Conservation (phyloP, 2,113 vertebrate species). For the Pseudois nayaur region DNA sequence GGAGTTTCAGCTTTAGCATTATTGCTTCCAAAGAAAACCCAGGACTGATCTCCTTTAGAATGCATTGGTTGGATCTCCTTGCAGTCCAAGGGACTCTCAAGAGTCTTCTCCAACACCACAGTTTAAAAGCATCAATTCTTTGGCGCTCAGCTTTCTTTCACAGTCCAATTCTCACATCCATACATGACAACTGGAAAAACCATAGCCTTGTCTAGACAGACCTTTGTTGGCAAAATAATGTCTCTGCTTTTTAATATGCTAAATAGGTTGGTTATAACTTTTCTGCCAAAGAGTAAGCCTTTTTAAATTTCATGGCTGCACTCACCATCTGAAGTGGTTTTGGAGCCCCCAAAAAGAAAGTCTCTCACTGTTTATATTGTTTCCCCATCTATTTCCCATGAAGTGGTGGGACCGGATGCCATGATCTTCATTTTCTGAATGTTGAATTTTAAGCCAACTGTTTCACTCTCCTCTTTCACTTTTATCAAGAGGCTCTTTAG, state of each 20-base stretch:
- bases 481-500: background rate
- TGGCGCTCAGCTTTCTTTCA: no score
- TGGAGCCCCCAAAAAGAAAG: accelerated
- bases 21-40: no score
- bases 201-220: no score
- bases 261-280: background rate
- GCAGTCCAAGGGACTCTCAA: no score
- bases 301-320: background rate
- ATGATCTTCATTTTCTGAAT: background rate
- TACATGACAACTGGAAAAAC: no score
- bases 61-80: no score
- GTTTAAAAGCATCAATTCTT: no score
- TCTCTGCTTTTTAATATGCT: background rate
- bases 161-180: no score
- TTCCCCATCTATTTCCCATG: background rate
- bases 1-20: no score
- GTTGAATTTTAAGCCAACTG: background rate
- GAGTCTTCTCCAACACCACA: no score
- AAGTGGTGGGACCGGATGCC: accelerated
- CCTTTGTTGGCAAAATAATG: background rate
- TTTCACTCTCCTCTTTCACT: background rate
- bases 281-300: background rate
- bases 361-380: background rate
- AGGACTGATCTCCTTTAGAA: no score
- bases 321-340: background rate